Base-by-base conservation (phyloP, 2,113 vertebrate species). In the Neoarius graeffei region DNA sequence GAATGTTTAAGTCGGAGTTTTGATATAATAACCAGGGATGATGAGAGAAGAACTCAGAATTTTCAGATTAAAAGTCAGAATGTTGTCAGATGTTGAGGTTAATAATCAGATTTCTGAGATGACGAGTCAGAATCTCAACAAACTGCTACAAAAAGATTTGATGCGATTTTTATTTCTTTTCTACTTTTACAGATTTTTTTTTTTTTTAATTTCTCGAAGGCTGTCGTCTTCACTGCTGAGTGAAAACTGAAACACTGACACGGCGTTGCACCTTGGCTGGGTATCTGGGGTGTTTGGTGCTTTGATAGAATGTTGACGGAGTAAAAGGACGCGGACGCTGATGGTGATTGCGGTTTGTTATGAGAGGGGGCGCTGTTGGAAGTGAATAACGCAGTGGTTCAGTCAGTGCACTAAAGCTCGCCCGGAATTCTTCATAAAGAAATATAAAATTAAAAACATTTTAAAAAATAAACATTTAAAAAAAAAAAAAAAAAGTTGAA, bases 201-300 rank as follows among this genome's bases (percentile, higher is more conserved):
- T 60, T 27, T 69, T 27, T 27, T 23, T 3, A 5, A 11, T 10
- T 30, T 60, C 27, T 15, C 4, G 50, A 54, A 73, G 71, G 80
- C 69, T 17, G 48, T 59, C 27, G 82, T 84, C 79, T 52, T 62
- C 14, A 8, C 82, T 81, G 82, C 84, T 74, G 83, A 57, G 57
- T 56, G 20, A 42, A 14, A n/a, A n/a, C 9, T 11, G 1, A 62
- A 30, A 50, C n/a, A 10, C 25, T 81, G 86, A 74, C 25, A 42
- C 79, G 23, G 66, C 52, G 2, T 59, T 73, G 67, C 67, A 57
- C 69, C 86, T 66, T 50, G 85, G 35, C 85, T 60, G 71, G 82
- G 66, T 82, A 50, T 86, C 80, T 59, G 87, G 66, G 87, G 50
- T 80, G 85, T 69, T 81, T 20, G 48, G 76, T 81, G 85, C 77